These are phyloP conservation scores for Drosophila sordidapex DNA, from an alignment of 2,888 invertebrate genomes.

Conservation along the genomic window DNA sequence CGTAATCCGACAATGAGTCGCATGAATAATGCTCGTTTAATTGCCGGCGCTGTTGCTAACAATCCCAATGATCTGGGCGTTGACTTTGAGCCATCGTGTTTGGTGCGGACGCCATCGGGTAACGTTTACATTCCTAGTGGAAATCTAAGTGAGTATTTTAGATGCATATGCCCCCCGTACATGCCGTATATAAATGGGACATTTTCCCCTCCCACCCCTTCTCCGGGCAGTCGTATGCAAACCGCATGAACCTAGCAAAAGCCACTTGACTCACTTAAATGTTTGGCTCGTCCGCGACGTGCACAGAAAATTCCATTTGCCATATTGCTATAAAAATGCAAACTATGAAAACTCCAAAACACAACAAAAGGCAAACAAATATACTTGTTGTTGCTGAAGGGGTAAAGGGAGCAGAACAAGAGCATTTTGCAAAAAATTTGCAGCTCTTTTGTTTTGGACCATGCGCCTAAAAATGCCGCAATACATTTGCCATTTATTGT, in stretches of 20 bases:
- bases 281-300: conserved; percentile 56
- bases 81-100: conserved; percentile 95
- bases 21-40: conserved; percentile 95
- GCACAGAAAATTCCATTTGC: conserved; percentile 67
- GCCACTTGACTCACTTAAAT: conserved; percentile 74
- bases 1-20: conserved; percentile 96
- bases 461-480: conserved; percentile 76
- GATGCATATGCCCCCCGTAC: conserved; percentile 13
- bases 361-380: conserved; percentile 11
- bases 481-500: conserved; percentile 79
- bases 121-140: conserved; percentile 97
- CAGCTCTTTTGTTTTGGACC: conserved; percentile 63
- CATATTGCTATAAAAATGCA: conserved; percentile 76
- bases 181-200: conserved; percentile 14
- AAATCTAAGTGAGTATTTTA: conserved; percentile 86
- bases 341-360: conserved; percentile 33
- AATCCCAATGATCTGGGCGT: conserved; percentile 90
- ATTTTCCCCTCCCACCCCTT: background rate
- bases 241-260: conserved; percentile 53
- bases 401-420: background rate
- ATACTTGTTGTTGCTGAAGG: background rate
- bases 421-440: conserved; percentile 71
- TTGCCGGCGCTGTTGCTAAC: conserved; percentile 87
- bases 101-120: conserved; percentile 95
- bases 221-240: conserved; percentile 53